These are phyloP conservation scores for Achlya flavicornis DNA, from an alignment of 2,888 invertebrate genomes.

Conservation along the genomic window DNA sequence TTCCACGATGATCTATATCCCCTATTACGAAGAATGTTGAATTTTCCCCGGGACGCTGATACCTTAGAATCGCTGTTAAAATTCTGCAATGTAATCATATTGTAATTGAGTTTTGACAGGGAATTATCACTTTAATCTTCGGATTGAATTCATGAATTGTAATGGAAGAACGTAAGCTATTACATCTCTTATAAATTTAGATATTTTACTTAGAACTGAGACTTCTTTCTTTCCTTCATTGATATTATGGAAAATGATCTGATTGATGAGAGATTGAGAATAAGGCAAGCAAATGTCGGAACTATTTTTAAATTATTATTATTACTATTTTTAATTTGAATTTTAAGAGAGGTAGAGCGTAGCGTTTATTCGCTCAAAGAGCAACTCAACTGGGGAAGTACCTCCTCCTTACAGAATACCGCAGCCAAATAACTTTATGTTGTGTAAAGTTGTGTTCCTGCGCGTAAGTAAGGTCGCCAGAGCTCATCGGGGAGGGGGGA, in stretches of 20 bases:
- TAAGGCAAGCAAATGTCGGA: too few species aligned
- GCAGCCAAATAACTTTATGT: too few species aligned
- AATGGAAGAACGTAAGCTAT: not conserved
- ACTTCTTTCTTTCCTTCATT: not conserved
- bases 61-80: slow-evolving; percentile 37
- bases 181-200: not conserved
- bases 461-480: too few species aligned
- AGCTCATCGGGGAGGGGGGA: too few species aligned
- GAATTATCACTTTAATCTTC: slow-evolving; percentile 9
- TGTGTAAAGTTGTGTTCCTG: too few species aligned
- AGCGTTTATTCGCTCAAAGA: too few species aligned
- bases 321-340: too few species aligned
- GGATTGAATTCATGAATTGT: not conserved
- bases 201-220: not conserved
- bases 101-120: slow-evolving; percentile 7
- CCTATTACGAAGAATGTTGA: slow-evolving; percentile 44
- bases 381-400: too few species aligned
- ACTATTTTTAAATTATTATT: too few species aligned
- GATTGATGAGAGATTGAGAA: too few species aligned
- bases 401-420: too few species aligned
- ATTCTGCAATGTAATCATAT: slow-evolving; percentile 10
- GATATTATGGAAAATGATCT: not conserved
- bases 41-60: slow-evolving; percentile 37
- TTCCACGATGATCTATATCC: slow-evolving; percentile 53
- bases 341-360: too few species aligned